Conservation (phyloP, 2,113 vertebrate genomes). For the Tetraodon nigroviridis region DNA sequence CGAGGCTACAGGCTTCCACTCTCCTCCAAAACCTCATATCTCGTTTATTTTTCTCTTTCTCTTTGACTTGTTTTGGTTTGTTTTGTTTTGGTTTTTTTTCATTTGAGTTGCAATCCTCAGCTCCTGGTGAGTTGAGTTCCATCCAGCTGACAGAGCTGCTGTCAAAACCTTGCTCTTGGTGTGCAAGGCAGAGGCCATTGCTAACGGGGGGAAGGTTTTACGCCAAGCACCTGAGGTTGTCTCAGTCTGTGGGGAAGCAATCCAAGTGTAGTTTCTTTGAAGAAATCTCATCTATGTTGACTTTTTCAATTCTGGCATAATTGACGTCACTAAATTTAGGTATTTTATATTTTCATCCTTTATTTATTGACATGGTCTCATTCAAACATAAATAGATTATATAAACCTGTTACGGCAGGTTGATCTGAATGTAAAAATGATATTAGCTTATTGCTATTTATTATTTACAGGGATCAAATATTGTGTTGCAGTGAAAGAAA, state of each 20-base stretch:
- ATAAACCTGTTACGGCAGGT: constrained; percentile 75
- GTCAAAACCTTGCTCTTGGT: constrained; percentile 61
- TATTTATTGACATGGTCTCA: constrained; percentile 72
- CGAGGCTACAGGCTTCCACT: constrained; percentile 63
- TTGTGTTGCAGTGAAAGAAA: constrained; percentile 75
- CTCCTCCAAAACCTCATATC: constrained; percentile 73
- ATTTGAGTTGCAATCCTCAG: constrained; percentile 58
- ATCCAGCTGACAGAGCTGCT: constrained; percentile 57
- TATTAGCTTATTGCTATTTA: constrained; percentile 72
- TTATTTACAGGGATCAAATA: constrained; percentile 76
- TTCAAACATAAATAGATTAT: constrained; percentile 70
- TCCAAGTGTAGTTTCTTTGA: constrained; percentile 56
- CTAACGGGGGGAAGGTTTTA: constrained; percentile 53
- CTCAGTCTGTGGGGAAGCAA: constrained; percentile 63
- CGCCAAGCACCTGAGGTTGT: constrained; percentile 61
- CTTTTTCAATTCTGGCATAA: constrained; percentile 63
- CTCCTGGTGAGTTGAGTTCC: constrained; percentile 68
- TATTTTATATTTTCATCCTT: constrained; percentile 69
- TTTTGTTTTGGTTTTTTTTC: constrained; percentile 42
- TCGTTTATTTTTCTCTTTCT: constrained; percentile 45
- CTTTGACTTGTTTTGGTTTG: constrained; percentile 44
- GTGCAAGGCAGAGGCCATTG: constrained; percentile 56
- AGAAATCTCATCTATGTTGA: constrained; percentile 51
- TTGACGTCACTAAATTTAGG: constrained; percentile 69
- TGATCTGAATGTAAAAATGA: constrained; percentile 79